Evolutionary conservation across 2,888 invertebrate species (phyloP).

Genomic region (Glyphotaelius pellucidus): DNA sequence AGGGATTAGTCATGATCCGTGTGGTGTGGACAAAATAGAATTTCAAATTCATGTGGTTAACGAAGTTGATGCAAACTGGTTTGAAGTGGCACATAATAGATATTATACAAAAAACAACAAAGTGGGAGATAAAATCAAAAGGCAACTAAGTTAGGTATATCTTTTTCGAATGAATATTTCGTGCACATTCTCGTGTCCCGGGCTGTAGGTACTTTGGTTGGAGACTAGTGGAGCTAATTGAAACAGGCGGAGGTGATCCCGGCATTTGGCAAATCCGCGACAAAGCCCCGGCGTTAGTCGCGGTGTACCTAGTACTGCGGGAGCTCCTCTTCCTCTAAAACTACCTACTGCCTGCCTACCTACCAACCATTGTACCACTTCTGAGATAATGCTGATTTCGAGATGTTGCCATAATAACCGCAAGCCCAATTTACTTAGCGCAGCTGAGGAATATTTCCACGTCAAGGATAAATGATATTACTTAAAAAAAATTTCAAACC

Average conservation of each 20-base stretch:
- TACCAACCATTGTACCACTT: background rate
- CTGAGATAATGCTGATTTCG: background rate
- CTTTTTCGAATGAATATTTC: background rate
- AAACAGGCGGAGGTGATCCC: constrained; percentile 52
- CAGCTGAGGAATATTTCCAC: background rate
- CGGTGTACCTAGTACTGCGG: constrained; percentile 10
- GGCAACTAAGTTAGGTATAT: no score
- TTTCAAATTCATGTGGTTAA: background rate
- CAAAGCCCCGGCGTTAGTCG: constrained; percentile 51
- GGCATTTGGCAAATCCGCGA: constrained; percentile 54
- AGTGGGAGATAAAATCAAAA: background rate
- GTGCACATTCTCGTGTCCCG: background rate
- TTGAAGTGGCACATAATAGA: background rate
- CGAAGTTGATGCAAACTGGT: background rate
- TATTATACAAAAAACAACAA: background rate
- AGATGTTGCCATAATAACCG: background rate
- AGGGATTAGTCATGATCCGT: no score
- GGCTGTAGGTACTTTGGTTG: background rate
- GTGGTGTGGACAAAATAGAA: background rate
- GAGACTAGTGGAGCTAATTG: constrained; percentile 49
- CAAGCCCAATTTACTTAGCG: background rate
- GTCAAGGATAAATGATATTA: background rate
- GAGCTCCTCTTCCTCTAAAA: background rate
- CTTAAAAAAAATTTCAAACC: no score
- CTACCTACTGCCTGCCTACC: background rate